Evolutionary conservation across 2,113 vertebrate species (phyloP).

Genomic region (Agelaius tricolor): DNA sequence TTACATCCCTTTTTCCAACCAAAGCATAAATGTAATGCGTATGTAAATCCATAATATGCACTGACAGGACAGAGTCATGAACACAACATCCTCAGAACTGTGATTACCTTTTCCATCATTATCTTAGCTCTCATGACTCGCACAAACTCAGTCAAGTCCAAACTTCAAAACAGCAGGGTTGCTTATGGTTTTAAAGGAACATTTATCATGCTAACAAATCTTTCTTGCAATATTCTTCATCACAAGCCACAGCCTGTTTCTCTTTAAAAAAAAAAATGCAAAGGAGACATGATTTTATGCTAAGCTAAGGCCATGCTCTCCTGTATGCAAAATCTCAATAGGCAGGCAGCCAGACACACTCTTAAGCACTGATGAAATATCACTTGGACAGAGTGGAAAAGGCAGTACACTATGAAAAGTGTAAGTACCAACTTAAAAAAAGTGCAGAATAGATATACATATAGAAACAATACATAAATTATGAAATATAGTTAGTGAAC

Average conservation of each 20-base stretch:
- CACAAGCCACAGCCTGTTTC: neutral
- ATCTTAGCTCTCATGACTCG: neutral
- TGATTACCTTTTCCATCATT: neutral
- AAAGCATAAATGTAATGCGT: neutral
- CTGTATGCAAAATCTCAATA: neutral
- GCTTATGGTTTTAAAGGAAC: neutral
- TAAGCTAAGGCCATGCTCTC: neutral
- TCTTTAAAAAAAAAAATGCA: neutral
- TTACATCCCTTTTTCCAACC: neutral
- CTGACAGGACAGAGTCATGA: neutral
- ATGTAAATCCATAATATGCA: neutral
- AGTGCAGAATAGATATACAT: neutral
- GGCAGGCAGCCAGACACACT: neutral
- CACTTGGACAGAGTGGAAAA: neutral
- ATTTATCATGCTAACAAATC: neutral
- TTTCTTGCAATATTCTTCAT: neutral
- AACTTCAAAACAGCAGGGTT: neutral
- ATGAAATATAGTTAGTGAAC: neutral
- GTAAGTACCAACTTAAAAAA: neutral
- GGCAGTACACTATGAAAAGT: neutral
- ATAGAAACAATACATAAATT: neutral
- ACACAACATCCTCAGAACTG: neutral
- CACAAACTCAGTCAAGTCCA: neutral
- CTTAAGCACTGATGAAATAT: neutral
- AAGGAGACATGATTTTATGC: neutral